These are phyloP conservation scores for Sinopyrophorus schimmeli DNA, from an alignment of 2,888 invertebrate genomes.

Conservation along the genomic window DNA sequence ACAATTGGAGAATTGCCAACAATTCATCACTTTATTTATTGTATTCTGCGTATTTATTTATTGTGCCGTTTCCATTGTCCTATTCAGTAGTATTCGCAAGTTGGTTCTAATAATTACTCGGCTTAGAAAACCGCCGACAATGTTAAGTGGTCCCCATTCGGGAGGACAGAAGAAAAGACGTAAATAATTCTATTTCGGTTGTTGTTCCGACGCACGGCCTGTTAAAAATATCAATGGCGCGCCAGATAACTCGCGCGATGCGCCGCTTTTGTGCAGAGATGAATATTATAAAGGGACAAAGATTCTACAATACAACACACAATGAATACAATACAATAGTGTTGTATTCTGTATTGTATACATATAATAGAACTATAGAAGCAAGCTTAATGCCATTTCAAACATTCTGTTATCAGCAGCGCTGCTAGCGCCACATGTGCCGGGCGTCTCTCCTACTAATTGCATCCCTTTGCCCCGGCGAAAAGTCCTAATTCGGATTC, in stretches of 20 bases:
- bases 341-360: constrained; percentile 56
- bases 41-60: constrained; percentile 31
- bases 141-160: constrained; percentile 38
- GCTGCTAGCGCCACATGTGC: constrained; percentile 42
- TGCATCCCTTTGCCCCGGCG: constrained; percentile 43
- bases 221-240: constrained; percentile 54
- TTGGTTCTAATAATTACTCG: constrained; percentile 33
- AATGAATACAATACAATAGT: constrained; percentile 55
- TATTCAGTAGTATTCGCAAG: constrained; percentile 28
- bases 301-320: constrained; percentile 55
- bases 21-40: constrained; percentile 31
- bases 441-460: constrained; percentile 43
- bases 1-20: constrained; percentile 33
- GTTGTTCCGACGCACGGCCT: constrained; percentile 38
- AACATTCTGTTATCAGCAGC: constrained; percentile 51
- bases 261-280: constrained; percentile 55
- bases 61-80: constrained; percentile 25
- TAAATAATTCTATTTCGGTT: constrained; percentile 41
- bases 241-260: constrained; percentile 54
- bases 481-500: constrained; percentile 45
- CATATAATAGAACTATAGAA: constrained; percentile 56
- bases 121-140: constrained; percentile 34
- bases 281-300: constrained; percentile 57
- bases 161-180: constrained; percentile 39
- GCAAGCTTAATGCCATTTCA: constrained; percentile 57